Percentiles rank a stretch among this genome's conserved stretches.
These are phyloP conservation scores for Tichodroma muraria DNA, from an alignment of 2,113 vertebrate genomes.

Conservation along the genomic window DNA sequence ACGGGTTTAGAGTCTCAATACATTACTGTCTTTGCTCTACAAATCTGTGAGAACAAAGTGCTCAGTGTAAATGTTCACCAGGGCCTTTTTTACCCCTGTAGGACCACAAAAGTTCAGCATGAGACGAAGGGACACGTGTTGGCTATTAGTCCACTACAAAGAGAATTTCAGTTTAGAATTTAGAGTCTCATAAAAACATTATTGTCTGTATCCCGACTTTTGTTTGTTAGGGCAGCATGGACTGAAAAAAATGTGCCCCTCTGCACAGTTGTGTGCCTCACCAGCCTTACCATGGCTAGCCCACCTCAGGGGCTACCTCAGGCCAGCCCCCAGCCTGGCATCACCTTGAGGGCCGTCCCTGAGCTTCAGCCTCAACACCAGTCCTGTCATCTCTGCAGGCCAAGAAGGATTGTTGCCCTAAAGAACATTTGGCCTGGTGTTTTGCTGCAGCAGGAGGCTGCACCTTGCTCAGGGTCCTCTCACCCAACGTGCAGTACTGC, in stretches of 20 bases:
- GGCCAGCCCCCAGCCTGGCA: not conserved
- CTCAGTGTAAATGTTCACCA: conserved; percentile 71
- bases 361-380: not conserved
- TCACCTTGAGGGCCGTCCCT: not conserved
- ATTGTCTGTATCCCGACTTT: conserved; percentile 84
- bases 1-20: conserved; percentile 65
- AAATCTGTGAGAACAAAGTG: conserved; percentile 80
- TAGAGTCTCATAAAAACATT: conserved; percentile 92
- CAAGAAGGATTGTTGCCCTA: not conserved
- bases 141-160: conserved; percentile 80
- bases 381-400: not conserved
- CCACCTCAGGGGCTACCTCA: not conserved
- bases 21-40: conserved; percentile 74
- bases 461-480: not conserved
- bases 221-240: conserved; percentile 77
- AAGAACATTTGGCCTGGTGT: not conserved
- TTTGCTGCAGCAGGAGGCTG: not conserved
- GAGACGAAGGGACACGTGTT: conserved; percentile 83
- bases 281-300: not conserved
- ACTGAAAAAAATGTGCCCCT: conserved; percentile 81
- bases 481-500: fast-evolving
- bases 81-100: conserved; percentile 66
- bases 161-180: conserved; percentile 86
- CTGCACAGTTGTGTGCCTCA: not conserved
- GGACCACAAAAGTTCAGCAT: conserved; percentile 81